Base-by-base conservation (phyloP, 2,113 vertebrate species). In the Orycteropus afer region DNA sequence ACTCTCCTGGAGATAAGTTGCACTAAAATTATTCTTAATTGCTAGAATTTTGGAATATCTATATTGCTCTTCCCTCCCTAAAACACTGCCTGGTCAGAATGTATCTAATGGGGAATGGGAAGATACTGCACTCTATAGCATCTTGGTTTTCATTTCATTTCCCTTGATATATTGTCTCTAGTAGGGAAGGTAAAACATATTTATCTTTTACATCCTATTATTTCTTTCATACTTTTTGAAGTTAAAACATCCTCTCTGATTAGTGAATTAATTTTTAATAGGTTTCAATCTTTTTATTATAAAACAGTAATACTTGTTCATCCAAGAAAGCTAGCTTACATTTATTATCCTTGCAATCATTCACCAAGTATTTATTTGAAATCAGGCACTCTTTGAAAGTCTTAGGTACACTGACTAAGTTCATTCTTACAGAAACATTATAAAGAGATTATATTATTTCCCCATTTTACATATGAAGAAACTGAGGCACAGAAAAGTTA, bases 21-120 rank as follows among this genome's bases (percentile, higher is more conserved):
- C 42, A 59, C 32, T 90, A 65, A 85, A 93, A 79, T 65, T 40
- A 37, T 86, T 91, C 32, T 76, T 92, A 51, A 77, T 65, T 91
- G 10, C 45, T 86, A 74, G 61, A 96, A 61, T 87, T 80, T 73
- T 10, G 23, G 40, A n/a, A 55, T 27, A 29, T 13, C 23, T 40
- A 63, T 37, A 65, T n/a, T 69, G 5, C 63, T 76, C 13, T 23
- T 87, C 20, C 23, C 40, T 57, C 23, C 22, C n/a, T 1, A 37
- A 51, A 82, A 86, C 20, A 94, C 23, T 91, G 37, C 34, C 37
- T 40, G 25, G 12, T 0, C 63, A 14, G 49, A 74, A 8, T 51
- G 11, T 57, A 74, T 47, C 27, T 37, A 18, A 2, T 37, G 40
- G 11, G 15, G 23, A 69, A n/a, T 65, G 47, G 29, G 40, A 79